These are phyloP conservation scores for Paelopatides confundens DNA, from an alignment of 53 echinoderm and acorn worm species.

Conservation along the genomic window DNA sequence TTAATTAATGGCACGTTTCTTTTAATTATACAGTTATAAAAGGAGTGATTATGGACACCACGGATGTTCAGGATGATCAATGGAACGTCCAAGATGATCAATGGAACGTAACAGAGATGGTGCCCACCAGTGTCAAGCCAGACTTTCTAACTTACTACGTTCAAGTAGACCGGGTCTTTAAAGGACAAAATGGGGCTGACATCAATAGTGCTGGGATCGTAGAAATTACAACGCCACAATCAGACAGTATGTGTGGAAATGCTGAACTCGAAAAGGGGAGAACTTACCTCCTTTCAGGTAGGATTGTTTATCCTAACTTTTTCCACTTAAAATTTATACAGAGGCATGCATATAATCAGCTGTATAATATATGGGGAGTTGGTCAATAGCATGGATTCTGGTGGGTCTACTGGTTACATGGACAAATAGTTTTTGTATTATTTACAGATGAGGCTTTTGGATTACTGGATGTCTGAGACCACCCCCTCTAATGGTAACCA, in stretches of 20 bases:
- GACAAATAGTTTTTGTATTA: too few species aligned
- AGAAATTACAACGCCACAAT: constrained; percentile 28
- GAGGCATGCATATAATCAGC: too few species aligned
- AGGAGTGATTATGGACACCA: constrained; percentile 20
- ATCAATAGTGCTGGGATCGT: background rate
- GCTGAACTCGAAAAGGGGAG: constrained; percentile 11
- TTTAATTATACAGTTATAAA: constrained; percentile 6
- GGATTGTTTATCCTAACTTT: background rate
- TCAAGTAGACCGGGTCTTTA: constrained; percentile 20
- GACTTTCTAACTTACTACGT: constrained; percentile 20
- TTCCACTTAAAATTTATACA: too few species aligned
- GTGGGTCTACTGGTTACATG: too few species aligned
- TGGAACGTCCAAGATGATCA: background rate
- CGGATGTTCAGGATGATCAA: background rate
- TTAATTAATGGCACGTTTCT: too few species aligned
- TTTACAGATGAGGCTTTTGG: too few species aligned
- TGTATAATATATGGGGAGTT: too few species aligned
- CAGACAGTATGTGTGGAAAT: constrained; percentile 21
- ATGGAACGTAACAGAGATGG: constrained; percentile 44
- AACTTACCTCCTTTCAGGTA: constrained; percentile 28
- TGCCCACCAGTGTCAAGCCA: background rate
- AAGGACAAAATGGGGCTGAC: background rate
- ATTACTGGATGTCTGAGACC: too few species aligned
- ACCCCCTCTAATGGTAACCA: too few species aligned
- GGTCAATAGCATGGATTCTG: too few species aligned